A percentile compares a stretch with the other conserved stretches of the same genome.
These are phyloP conservation scores for Pseudochirops cupreus DNA, from an alignment of 2,797 vertebrate genomes.

Conservation along the genomic window DNA sequence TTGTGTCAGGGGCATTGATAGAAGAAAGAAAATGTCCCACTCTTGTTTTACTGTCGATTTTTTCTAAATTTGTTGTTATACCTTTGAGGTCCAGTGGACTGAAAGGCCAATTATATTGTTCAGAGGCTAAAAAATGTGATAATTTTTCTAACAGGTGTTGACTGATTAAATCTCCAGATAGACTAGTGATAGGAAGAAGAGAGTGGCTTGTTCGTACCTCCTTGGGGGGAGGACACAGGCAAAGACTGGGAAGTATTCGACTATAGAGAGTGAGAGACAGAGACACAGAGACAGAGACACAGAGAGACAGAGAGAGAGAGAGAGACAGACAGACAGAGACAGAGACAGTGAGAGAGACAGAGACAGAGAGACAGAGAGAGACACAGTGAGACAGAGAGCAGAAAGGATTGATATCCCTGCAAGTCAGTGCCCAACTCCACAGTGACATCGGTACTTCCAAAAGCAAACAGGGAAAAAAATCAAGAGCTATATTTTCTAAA, in stretches of 20 bases:
- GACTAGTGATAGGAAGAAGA: background rate
- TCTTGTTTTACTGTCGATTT: background rate
- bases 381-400: background rate
- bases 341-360: no score
- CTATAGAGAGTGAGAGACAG: no score
- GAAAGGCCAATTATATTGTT: background rate
- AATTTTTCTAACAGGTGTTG: background rate
- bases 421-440: background rate
- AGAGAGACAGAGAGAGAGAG: no score
- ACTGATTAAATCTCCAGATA: background rate
- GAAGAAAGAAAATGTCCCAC: background rate
- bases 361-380: no score
- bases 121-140: background rate
- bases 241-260: background rate
- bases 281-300: no score
- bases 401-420: background rate
- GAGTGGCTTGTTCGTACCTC: background rate
- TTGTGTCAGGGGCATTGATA: background rate
- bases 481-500: constrained; percentile 35
- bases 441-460: background rate
- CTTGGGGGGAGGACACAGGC: background rate
- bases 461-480: background rate
- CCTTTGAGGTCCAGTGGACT: background rate
- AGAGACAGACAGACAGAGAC: no score
- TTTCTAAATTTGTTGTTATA: background rate